Conservation (phyloP, 2,113 vertebrate species). For the Dipodomys ordii region DNA sequence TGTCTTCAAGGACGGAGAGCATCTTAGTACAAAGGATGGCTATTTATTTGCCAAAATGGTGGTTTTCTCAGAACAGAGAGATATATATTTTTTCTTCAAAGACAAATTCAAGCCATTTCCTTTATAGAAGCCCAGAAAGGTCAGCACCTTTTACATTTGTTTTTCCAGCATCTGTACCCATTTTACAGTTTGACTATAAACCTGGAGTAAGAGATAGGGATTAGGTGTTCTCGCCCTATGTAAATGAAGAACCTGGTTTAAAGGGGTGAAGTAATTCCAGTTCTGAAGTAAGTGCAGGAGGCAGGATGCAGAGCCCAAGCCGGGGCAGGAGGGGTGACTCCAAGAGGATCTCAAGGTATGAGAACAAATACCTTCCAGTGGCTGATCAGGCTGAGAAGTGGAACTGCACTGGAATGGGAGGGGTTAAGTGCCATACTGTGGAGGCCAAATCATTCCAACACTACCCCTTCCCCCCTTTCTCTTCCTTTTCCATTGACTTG, state of each 20-base stretch:
- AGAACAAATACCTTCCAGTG: neutral
- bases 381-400: neutral
- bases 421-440: slow-evolving; percentile 15
- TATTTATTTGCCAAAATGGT: slow-evolving; percentile 29
- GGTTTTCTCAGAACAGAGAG: slow-evolving; percentile 46
- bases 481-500: slow-evolving; percentile 78
- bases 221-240: neutral
- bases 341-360: neutral
- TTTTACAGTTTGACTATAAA: slow-evolving; percentile 23
- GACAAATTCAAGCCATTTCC: slow-evolving; percentile 40
- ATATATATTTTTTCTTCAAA: slow-evolving; percentile 10
- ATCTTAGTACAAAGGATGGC: neutral
- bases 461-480: slow-evolving; percentile 31
- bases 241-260: slow-evolving; percentile 42
- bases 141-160: neutral
- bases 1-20: neutral
- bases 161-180: neutral
- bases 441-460: slow-evolving; percentile 55
- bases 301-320: neutral
- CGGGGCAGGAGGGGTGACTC: neutral
- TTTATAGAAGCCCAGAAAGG: slow-evolving; percentile 44
- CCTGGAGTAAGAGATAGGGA: neutral
- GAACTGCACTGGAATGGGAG: neutral
- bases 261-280: neutral
- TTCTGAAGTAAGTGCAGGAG: neutral